phyloP scores from a whole-genome alignment of 2,113 vertebrate species.

The Edolisoma coerulescens region DNA sequence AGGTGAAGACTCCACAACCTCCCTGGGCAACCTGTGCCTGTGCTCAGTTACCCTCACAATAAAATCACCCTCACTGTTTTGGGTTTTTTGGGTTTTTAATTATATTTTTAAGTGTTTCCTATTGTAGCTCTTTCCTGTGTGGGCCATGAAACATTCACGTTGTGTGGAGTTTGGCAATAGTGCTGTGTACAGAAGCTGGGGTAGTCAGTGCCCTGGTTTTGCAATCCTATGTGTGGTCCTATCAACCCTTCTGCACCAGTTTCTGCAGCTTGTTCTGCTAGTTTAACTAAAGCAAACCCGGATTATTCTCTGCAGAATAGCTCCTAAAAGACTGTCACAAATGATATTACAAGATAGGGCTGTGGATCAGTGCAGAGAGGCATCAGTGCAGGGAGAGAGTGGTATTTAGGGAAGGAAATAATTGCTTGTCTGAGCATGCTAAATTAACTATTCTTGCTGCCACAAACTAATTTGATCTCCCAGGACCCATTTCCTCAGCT shows the following conservation, averaged over 20 bases:
- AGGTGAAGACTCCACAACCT: background rate
- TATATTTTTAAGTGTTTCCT: background rate
- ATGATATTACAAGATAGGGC: background rate
- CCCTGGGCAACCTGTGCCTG: background rate
- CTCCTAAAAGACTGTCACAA: conserved; percentile 16
- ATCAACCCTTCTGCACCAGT: background rate
- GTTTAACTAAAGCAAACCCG: background rate
- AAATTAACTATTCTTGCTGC: conserved; percentile 51
- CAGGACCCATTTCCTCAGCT: conserved; percentile 55
- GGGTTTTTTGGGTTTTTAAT: too few species aligned
- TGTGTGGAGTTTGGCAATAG: background rate
- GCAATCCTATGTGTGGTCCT: background rate
- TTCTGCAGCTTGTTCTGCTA: background rate
- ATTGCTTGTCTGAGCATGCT: conserved; percentile 56
- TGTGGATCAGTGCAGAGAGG: background rate
- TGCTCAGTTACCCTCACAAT: background rate
- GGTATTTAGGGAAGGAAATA: conserved; percentile 47
- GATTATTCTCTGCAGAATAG: background rate
- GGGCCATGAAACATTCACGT: background rate
- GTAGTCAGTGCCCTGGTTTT: background rate
- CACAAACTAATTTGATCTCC: conserved; percentile 54
- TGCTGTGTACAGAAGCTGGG: background rate
- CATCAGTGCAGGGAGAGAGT: background rate
- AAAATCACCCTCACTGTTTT: background rate
- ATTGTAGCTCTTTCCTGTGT: background rate